Base-by-base conservation (phyloP, 2,888 invertebrate genomes). In the Diaprepes abbreviatus region DNA sequence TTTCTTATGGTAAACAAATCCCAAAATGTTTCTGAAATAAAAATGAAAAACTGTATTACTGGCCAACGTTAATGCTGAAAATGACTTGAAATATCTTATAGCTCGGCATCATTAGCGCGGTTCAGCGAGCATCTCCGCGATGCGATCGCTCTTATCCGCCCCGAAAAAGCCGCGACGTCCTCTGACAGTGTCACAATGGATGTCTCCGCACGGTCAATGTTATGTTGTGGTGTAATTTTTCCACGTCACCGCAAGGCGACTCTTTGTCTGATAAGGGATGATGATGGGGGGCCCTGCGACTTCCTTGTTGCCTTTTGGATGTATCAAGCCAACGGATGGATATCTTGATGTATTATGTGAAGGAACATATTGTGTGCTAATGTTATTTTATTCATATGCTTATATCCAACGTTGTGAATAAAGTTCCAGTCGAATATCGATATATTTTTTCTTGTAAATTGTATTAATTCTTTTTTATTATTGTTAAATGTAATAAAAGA, bases 241-340 rank as follows among this genome's bases (percentile, higher is more conserved):
- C 83, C 80, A 81, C 81, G 83, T 83, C 83, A 83, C 80, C 80
- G 78, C 81, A 80, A 82, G 83, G 82, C 82, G 83, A 81, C 83
- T 80, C 78, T 78, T 76, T 78, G 83, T 79, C 82, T 81, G 82
- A 82, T 82, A 81, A 82, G 78, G 78, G 77, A 76, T 69, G 77
- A 70, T 70, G 76, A 74, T 73, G 74, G 73, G 74, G 72, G 43
- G 24, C 36, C 35, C 54, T 67, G 55, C 55, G 28, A 62, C 65
- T 66, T 66, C 58, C 57, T 58, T 38, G 58, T 50, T 38, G 65
- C 31, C 65, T 48, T 58, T 45, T 21, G 33, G 35, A 14, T 33
- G 12, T 40, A 55, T 36, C 36, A 19, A 19, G 35, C 12, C 24
- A n/a, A n/a, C 14, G n/a, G 45, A 45, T 24, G 45, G 10, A 63